phyloP scores from a whole-genome alignment of 2,797 vertebrate genomes.

The Gouania willdenowi region DNA sequence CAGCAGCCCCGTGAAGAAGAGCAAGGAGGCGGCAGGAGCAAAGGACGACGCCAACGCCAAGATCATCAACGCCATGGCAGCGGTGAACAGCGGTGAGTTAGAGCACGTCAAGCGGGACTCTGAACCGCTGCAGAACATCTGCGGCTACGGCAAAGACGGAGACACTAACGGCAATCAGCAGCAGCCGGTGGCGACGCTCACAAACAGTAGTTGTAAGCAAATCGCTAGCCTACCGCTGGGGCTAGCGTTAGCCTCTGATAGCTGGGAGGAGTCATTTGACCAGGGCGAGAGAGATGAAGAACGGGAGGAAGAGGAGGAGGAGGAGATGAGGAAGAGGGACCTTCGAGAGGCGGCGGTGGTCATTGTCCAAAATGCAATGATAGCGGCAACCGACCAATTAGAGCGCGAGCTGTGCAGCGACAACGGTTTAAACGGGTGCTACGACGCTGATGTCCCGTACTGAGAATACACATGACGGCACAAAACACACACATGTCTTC shows the following conservation, averaged over 20 bases:
- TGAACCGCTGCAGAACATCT: conserved; percentile 32
- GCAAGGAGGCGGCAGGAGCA: conserved; percentile 59
- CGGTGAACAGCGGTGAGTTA: conserved; percentile 79
- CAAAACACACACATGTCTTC: neutral
- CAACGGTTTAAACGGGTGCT: conserved; percentile 51
- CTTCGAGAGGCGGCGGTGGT: conserved; percentile 67
- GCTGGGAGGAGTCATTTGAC: conserved; percentile 34
- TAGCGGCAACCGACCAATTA: conserved; percentile 72
- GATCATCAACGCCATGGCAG: conserved; percentile 66
- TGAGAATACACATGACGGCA: too few relatives aligned
- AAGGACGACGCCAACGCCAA: conserved; percentile 73
- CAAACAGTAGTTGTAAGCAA: conserved; percentile 10
- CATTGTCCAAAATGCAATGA: conserved; percentile 72
- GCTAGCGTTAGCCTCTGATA: conserved; percentile 46
- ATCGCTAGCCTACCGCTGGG: neutral
- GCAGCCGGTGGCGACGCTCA: too few relatives aligned
- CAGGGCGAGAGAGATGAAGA: conserved; percentile 40
- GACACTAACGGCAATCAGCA: conserved; percentile 33
- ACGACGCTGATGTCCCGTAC: conserved; percentile 27
- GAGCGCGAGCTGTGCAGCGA: conserved; percentile 64
- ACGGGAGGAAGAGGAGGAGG: conserved; percentile 31
- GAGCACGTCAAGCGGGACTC: conserved; percentile 40
- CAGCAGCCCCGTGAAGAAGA: conserved; percentile 63
- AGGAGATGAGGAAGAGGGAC: conserved; percentile 66
- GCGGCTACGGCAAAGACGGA: conserved; percentile 45